Base-by-base conservation (phyloP, 2,797 vertebrate species). In the Sylvilagus floridanus region DNA sequence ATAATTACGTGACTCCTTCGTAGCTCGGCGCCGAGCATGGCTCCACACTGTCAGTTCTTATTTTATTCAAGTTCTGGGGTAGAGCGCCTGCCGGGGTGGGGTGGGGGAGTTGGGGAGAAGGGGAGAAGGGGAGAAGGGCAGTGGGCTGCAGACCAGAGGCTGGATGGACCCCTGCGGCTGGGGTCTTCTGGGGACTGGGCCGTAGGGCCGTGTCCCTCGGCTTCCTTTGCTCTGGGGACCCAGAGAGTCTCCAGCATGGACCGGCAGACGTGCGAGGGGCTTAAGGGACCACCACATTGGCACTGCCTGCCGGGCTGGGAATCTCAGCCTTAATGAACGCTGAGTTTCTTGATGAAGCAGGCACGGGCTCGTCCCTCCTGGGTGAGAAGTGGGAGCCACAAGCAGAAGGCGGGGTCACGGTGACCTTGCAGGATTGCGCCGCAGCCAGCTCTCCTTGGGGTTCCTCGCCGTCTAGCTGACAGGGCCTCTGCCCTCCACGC, bases 31-130 rank as follows among this genome's bases (percentile, higher is more conserved):
- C 97, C 96, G 91, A 84, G 88, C 92, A 90, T 30, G 71, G 92
- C 97, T 95, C 19, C 14, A 93, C 95, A 96, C 96, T 98, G 97
- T 98, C 98, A 98, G 95, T 96, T 98, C 96, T 96, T 97, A 98
- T 98, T 98, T 98, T 11, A 14, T 88, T 98, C 97, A 98, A 97
- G 95, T 0, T 0, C 8, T 21, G 2, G 30, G 95, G 93, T 95
- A 14, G 42, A 75, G 37, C 0, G 0, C 83, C 91, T 0, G 2
- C 1, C 82, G 68, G 78, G 54, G 96, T 0, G 7, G 0, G 10
- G 86, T 47, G 42, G 50, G 71, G 72, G 63, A 72, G 62, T 28
- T 21, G 30, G 77, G n/a, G n/a, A n/a, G n/a, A n/a, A n/a, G n/a
- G 79, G 83, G 16, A 42, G 10, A 30, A 47, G 42, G 42, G n/a